phyloP scores from a whole-genome alignment of 1,140 invertebrate genomes.

The Glossosoma conforme region DNA sequence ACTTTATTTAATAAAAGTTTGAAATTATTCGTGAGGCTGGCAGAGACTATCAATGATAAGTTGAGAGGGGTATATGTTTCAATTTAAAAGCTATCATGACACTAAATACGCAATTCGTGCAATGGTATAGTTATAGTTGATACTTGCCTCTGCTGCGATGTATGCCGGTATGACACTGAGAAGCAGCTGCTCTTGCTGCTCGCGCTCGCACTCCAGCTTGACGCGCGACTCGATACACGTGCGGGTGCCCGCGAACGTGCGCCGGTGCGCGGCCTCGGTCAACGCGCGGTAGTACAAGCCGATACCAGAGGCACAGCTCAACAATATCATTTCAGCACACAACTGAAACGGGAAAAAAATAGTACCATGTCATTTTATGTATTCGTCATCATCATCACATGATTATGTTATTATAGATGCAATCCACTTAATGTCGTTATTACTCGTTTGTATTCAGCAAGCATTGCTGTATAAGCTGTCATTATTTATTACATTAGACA shows the following conservation, averaged over 20 bases:
- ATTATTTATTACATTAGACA: too few species aligned
- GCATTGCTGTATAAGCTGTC: too few species aligned
- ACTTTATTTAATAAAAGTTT: too few species aligned
- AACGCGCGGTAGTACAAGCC: conserved; percentile 84
- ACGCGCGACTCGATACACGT: conserved; percentile 89
- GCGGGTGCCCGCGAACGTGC: conserved; percentile 81
- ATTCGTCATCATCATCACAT: background rate
- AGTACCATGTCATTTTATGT: background rate
- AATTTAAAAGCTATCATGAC: too few species aligned
- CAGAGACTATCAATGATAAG: too few species aligned
- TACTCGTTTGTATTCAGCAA: too few species aligned
- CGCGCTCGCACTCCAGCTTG: conserved; percentile 86
- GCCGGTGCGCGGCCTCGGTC: conserved; percentile 75
- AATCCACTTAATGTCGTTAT: background rate
- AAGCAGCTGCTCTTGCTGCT: conserved; percentile 86
- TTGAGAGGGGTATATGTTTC: too few species aligned
- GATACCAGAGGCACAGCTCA: conserved; percentile 69
- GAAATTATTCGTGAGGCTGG: too few species aligned
- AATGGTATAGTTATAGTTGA: too few species aligned
- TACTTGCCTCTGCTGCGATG: conserved; percentile 79
- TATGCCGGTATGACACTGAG: conserved; percentile 91
- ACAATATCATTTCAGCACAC: conserved; percentile 67
- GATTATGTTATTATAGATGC: background rate
- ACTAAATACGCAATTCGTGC: too few species aligned
- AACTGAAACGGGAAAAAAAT: conserved; percentile 55